Evolutionary conservation across 2,888 invertebrate genomes (phyloP).

Genomic region (Priocnemis perturbator): DNA sequence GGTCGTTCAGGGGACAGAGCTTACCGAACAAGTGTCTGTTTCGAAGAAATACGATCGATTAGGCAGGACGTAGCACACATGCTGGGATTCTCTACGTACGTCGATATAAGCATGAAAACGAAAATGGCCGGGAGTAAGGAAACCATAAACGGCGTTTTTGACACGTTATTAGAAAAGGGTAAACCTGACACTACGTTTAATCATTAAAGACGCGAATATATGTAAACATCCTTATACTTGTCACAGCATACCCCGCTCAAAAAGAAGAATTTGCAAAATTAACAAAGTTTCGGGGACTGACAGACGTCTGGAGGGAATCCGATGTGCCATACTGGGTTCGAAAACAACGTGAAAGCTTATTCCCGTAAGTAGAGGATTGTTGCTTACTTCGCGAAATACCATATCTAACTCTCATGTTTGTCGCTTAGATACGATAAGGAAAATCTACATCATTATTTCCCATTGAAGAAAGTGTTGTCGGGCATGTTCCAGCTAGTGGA

Average conservation of each 20-base stretch:
- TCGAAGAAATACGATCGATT: slow-evolving; percentile 86
- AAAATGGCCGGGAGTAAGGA: slow-evolving; percentile 92
- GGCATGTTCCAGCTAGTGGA: slow-evolving; percentile 87
- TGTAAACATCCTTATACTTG: slow-evolving; percentile 12
- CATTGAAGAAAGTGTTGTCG: slow-evolving; percentile 86
- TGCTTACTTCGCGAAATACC: too few relatives aligned
- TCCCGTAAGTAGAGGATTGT: too few relatives aligned
- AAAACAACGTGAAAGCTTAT: slow-evolving; percentile 77
- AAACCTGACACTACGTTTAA: not conserved
- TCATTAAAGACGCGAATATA: not conserved
- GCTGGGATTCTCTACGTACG: slow-evolving; percentile 87
- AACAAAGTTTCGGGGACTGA: slow-evolving; percentile 66
- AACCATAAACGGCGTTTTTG: slow-evolving; percentile 84
- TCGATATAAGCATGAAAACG: slow-evolving; percentile 93
- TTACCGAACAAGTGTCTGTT: slow-evolving; percentile 82
- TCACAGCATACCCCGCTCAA: slow-evolving; percentile 83
- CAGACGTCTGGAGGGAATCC: slow-evolving; percentile 82
- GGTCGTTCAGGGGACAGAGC: slow-evolving; percentile 81
- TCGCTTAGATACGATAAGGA: slow-evolving; percentile 81
- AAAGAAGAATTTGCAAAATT: slow-evolving; percentile 84
- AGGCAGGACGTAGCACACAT: slow-evolving; percentile 84
- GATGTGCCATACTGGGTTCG: slow-evolving; percentile 93
- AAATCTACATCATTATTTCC: slow-evolving; percentile 87
- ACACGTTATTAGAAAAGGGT: slow-evolving; percentile 80
- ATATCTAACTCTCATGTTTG: not conserved